These are phyloP conservation scores for Chydorus sphaericus DNA, from an alignment of 2,888 invertebrate genomes.

Conservation along the genomic window DNA sequence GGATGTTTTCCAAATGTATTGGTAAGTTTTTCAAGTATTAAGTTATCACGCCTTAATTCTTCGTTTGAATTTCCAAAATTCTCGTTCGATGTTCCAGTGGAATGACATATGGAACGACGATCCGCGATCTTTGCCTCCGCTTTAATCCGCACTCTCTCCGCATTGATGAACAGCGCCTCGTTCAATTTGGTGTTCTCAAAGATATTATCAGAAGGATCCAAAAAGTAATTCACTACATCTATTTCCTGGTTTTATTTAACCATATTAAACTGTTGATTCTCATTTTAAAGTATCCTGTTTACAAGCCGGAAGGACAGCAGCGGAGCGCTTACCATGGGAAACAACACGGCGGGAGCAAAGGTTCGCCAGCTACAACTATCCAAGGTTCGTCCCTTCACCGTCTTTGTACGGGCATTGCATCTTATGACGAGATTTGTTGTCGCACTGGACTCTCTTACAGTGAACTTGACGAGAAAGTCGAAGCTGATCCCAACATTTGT, in stretches of 20 bases:
- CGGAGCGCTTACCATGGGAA: too few species aligned
- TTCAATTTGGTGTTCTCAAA: conserved; percentile 75
- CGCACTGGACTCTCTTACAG: conserved; percentile 56
- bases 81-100: too few species aligned
- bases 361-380: conserved; percentile 19
- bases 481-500: conserved; percentile 64
- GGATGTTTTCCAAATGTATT: conserved; percentile 58
- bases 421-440: conserved; percentile 82
- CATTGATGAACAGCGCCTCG: conserved; percentile 64
- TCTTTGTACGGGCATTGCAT: conserved; percentile 62
- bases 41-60: neutral
- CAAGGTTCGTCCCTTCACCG: conserved; percentile 24
- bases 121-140: conserved; percentile 57
- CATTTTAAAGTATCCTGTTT: conserved; percentile 12
- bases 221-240: conserved; percentile 37
- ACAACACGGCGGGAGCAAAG: conserved; percentile 17
- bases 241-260: neutral
- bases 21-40: conserved; percentile 23
- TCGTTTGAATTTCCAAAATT: neutral
- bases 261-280: neutral
- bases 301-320: conserved; percentile 10
- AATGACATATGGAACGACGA: conserved; percentile 59
- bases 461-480: conserved; percentile 65
- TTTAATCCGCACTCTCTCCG: conserved; percentile 55
- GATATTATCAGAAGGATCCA: conserved; percentile 66